phyloP scores from a whole-genome alignment of 2,797 vertebrate species.

The Ptychadena robeensis region DNA sequence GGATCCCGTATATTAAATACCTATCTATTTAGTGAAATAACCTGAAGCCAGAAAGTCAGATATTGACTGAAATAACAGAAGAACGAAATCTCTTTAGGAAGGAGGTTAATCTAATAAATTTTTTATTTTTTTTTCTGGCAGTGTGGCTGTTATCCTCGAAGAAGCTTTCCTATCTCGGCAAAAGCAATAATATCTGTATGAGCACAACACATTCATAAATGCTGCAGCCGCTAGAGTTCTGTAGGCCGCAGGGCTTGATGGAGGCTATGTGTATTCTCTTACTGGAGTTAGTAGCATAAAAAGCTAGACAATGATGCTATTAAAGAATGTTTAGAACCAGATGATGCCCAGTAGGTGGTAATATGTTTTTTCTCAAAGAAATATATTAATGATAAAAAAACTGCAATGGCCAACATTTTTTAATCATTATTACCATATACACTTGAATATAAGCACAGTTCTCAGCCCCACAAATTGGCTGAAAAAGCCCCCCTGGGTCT shows the following conservation, averaged over 20 bases:
- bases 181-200: conserved; percentile 41
- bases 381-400: not conserved
- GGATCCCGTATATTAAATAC: conserved; percentile 21
- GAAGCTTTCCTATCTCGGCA: conserved; percentile 37
- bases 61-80: conserved; percentile 23
- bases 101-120: conserved; percentile 33
- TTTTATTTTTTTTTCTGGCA: conserved; percentile 34
- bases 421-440: too few species aligned
- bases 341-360: not conserved
- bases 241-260: conserved; percentile 23
- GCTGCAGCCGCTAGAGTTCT: conserved; percentile 3
- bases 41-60: conserved; percentile 23
- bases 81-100: conserved; percentile 13
- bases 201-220: conserved; percentile 24
- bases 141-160: conserved; percentile 22
- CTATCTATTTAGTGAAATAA: conserved; percentile 39
- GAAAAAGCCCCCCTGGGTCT: too few species aligned
- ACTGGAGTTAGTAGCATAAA: not conserved
- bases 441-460: too few species aligned
- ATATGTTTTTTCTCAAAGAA: not conserved
- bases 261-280: not conserved
- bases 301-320: not conserved
- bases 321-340: not conserved
- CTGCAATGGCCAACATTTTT: too few species aligned
- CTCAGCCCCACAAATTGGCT: too few species aligned